phyloP scores from a whole-genome alignment of 2,797 vertebrate genomes.

The Falco columbarius region DNA sequence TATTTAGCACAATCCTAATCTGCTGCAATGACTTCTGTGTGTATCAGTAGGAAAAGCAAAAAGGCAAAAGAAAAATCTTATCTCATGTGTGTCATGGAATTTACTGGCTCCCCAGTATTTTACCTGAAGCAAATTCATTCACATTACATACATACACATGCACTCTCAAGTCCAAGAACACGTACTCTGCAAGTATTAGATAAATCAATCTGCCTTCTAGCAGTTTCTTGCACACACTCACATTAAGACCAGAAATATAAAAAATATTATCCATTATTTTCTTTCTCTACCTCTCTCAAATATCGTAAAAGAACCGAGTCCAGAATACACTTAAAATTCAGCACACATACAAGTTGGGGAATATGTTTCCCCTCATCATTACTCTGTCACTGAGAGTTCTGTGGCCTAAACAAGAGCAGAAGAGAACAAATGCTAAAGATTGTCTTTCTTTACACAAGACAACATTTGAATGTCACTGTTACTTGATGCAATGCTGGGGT shows the following conservation, averaged over 20 bases:
- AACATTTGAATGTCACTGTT: neutral
- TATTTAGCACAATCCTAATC: neutral
- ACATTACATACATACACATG: neutral
- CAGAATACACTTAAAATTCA: constrained; percentile 5
- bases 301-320: neutral
- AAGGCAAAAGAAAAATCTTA: neutral
- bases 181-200: neutral
- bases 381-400: neutral
- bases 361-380: neutral
- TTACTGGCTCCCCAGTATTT: neutral
- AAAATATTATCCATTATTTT: neutral
- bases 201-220: neutral
- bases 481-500: neutral
- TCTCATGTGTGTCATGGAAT: neutral
- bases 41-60: neutral
- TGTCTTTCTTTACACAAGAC: neutral
- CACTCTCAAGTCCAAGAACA: neutral
- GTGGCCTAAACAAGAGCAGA: neutral
- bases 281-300: neutral
- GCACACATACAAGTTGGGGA: neutral
- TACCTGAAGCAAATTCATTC: neutral
- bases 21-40: neutral
- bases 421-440: neutral
- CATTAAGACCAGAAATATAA: neutral
- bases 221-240: neutral